phyloP scores from a whole-genome alignment of 2,888 invertebrate genomes.

The Plutella xylostella region DNA sequence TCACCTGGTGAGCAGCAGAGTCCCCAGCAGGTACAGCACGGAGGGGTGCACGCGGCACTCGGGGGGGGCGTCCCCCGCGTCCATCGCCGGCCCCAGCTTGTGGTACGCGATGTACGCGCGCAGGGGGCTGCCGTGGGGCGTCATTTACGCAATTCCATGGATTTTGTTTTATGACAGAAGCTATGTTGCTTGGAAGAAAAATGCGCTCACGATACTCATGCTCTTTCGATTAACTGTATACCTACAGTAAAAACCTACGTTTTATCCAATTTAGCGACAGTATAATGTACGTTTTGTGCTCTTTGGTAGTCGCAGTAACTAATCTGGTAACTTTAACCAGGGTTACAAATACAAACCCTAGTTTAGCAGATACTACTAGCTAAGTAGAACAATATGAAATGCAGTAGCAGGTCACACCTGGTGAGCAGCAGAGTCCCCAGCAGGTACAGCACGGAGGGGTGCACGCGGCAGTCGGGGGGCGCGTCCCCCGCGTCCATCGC shows the following conservation, averaged over 20 bases:
- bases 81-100: conserved; percentile 62
- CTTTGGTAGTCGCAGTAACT: too few species aligned
- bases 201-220: too few species aligned
- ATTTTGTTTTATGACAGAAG: too few species aligned
- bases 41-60: conserved; percentile 76
- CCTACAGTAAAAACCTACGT: too few species aligned
- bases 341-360: too few species aligned
- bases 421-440: conserved; percentile 70
- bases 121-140: conserved; percentile 60
- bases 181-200: too few species aligned
- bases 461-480: conserved; percentile 74
- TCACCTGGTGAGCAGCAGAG: conserved; percentile 64
- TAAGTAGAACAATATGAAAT: conserved; percentile 75
- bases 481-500: conserved; percentile 62
- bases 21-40: conserved; percentile 61
- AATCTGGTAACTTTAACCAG: conserved; percentile 64
- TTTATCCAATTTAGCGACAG: too few species aligned
- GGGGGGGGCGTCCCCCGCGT: conserved; percentile 65
- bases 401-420: conserved; percentile 33
- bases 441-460: conserved; percentile 74
- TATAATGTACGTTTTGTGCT: too few species aligned
- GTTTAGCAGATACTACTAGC: too few species aligned
- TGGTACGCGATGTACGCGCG: conserved; percentile 73
- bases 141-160: too few species aligned
- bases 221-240: too few species aligned